phyloP scores from a whole-genome alignment of 2,797 vertebrate species.

The Epinephelus awoara region DNA sequence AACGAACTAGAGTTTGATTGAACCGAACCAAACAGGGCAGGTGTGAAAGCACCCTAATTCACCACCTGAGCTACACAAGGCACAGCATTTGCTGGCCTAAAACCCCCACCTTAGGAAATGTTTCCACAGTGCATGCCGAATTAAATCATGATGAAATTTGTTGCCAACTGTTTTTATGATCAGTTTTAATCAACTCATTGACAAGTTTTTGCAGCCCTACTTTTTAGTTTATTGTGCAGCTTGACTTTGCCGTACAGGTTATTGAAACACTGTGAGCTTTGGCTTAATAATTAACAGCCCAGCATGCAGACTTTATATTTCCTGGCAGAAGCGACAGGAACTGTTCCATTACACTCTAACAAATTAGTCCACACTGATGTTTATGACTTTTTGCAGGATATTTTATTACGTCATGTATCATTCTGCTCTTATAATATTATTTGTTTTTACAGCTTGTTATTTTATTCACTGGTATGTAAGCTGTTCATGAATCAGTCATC shows the following conservation, averaged over 20 bases:
- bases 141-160: no score
- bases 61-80: no score
- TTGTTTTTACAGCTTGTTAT: conserved; percentile 30
- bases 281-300: conserved; percentile 24
- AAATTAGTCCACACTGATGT: conserved; percentile 24
- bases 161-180: no score
- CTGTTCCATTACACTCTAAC: conserved; percentile 19
- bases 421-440: conserved; percentile 26
- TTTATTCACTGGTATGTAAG: conserved; percentile 24
- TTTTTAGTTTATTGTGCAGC: neutral
- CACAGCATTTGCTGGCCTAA: no score
- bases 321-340: conserved; percentile 19
- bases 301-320: conserved; percentile 19
- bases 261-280: conserved; percentile 33
- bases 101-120: no score
- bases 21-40: no score
- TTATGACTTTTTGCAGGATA: conserved; percentile 25
- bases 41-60: no score
- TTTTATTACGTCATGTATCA: neutral
- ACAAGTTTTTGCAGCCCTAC: no score
- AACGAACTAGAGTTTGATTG: no score
- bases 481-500: conserved; percentile 51
- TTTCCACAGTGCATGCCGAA: no score
- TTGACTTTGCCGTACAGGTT: neutral
- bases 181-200: no score